These are phyloP conservation scores for Brachirus orientalis DNA, from an alignment of 2,113 vertebrate species.

Conservation along the genomic window DNA sequence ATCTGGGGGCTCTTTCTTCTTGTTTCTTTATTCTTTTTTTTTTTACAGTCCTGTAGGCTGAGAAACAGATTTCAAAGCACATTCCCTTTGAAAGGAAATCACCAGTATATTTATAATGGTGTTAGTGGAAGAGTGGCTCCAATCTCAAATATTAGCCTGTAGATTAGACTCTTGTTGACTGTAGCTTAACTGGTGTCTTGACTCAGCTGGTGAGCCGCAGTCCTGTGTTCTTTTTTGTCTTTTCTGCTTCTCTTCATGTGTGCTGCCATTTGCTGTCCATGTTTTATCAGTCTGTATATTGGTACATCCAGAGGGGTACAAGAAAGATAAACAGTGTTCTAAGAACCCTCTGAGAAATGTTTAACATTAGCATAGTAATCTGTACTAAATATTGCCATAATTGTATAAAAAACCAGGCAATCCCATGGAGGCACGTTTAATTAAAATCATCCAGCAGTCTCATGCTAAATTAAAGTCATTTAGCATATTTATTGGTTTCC, in stretches of 20 bases:
- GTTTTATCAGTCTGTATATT: neutral
- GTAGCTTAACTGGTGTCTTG: conserved; percentile 16
- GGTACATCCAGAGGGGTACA: no score
- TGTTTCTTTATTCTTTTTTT: conserved; percentile 14
- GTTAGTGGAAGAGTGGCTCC: conserved; percentile 18
- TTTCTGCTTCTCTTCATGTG: neutral
- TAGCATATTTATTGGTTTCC: no score
- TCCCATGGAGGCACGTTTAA: no score
- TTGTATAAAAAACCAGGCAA: no score
- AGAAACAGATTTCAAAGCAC: conserved; percentile 9
- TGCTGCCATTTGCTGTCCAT: neutral
- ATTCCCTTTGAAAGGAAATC: conserved; percentile 31
- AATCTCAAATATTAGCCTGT: conserved; percentile 10
- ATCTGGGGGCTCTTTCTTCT: conserved; percentile 4
- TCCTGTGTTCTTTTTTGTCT: neutral
- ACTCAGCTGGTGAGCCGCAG: conserved; percentile 30
- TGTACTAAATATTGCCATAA: no score
- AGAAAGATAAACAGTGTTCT: neutral
- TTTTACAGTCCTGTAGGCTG: neutral
- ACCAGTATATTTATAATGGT: conserved; percentile 26
- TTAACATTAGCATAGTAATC: no score
- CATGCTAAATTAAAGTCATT: no score
- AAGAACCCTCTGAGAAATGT: neutral
- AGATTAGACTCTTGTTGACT: conserved; percentile 44
- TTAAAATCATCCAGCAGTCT: no score